Percentiles rank a stretch among this genome's conserved stretches.
phyloP scores from a whole-genome alignment of 2,113 vertebrate genomes.

The Euleptes europaea region DNA sequence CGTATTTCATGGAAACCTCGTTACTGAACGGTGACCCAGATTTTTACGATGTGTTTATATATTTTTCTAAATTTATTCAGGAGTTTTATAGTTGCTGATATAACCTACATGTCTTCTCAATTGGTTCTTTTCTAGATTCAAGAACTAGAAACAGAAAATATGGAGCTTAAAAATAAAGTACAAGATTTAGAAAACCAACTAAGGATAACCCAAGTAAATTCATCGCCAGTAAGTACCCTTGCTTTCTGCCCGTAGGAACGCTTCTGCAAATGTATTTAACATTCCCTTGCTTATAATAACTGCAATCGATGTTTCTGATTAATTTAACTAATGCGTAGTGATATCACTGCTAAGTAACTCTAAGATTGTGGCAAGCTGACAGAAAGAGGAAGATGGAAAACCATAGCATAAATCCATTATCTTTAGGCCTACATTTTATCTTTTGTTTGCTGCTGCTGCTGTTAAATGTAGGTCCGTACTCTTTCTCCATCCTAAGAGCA shows the following conservation, averaged over 20 bases:
- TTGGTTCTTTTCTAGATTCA: slow-evolving; percentile 87
- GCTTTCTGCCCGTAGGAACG: not conserved
- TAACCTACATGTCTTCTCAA: not conserved
- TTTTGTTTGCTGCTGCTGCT: slow-evolving; percentile 29
- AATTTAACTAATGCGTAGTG: not conserved
- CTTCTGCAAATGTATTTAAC: not conserved
- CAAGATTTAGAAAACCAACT: slow-evolving; percentile 91
- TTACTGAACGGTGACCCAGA: not conserved
- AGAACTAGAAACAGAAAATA: slow-evolving; percentile 95
- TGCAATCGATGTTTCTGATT: not conserved
- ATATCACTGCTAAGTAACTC: not conserved
- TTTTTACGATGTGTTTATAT: not conserved
- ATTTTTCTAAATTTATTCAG: not conserved
- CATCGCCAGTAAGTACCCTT: slow-evolving; percentile 84
- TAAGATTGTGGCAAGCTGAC: slow-evolving; percentile 13
- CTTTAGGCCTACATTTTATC: not conserved
- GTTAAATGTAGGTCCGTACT: not conserved
- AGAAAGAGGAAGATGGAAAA: not conserved
- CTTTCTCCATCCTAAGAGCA: not conserved
- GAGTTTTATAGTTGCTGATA: not conserved
- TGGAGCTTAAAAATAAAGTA: slow-evolving; percentile 93
- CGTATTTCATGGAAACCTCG: not conserved
- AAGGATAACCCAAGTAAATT: slow-evolving; percentile 82
- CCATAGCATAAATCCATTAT: not conserved
- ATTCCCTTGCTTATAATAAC: not conserved